Evolutionary conservation across 2,797 vertebrate genomes (phyloP).

Genomic region (Erethizon dorsatum): DNA sequence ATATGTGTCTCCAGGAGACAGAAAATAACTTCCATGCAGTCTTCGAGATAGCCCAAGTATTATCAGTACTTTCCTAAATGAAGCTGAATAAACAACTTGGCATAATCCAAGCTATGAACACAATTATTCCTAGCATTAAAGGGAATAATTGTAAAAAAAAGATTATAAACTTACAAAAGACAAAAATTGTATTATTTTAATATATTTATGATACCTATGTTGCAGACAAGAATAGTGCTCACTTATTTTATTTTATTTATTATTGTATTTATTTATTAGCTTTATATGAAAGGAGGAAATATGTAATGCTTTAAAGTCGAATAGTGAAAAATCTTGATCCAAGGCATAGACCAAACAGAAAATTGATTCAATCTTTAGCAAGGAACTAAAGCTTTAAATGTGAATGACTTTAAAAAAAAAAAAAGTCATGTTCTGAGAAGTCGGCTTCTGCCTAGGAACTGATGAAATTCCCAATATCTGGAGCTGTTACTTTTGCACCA

Average conservation of each 20-base stretch:
- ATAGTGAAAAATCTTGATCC: neutral
- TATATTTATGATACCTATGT: neutral
- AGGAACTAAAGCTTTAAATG: neutral
- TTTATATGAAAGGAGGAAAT: neutral
- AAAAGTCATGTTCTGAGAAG: neutral
- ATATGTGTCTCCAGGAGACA: neutral
- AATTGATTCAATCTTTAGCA: slow-evolving; percentile 10
- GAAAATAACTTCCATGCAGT: neutral
- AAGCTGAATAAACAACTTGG: neutral
- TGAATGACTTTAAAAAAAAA: neutral
- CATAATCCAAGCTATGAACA: neutral
- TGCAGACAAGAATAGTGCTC: neutral
- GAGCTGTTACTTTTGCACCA: neutral
- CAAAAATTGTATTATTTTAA: slow-evolving; percentile 24
- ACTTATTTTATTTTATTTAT: neutral
- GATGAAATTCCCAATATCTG: neutral
- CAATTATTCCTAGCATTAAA: slow-evolving; percentile 11
- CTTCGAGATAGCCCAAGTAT: neutral
- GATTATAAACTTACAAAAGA: neutral
- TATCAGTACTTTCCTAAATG: neutral
- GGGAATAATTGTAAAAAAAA: neutral
- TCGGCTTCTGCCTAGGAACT: neutral
- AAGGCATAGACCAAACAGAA: neutral
- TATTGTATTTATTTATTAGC: slow-evolving; percentile 21
- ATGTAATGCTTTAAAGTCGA: neutral